phyloP scores from a whole-genome alignment of 2,797 vertebrate species.

The Pempheris klunzingeri region DNA sequence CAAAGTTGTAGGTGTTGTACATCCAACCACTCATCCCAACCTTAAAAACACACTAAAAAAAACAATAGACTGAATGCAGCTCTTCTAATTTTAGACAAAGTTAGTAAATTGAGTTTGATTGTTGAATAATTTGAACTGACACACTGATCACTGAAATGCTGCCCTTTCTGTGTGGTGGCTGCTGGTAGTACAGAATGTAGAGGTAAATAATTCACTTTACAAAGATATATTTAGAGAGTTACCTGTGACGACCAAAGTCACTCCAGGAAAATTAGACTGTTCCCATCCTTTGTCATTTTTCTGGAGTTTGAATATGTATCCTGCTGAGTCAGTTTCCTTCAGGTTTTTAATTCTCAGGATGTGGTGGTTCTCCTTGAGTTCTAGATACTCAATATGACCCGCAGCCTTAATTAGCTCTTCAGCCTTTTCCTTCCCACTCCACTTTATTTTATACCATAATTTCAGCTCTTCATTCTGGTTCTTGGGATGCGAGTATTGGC shows the following conservation, averaged over 20 bases:
- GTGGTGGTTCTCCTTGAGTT: not conserved
- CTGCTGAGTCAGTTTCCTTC: not conserved
- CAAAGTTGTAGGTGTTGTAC: not conserved
- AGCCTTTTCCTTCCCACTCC: not conserved
- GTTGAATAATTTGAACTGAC: not conserved
- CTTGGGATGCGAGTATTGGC: rapidly evolving
- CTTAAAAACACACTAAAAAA: not conserved
- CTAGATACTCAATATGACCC: not conserved
- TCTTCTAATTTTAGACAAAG: not conserved
- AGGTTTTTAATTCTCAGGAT: not conserved
- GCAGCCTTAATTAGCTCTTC: too few relatives aligned
- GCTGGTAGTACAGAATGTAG: not conserved
- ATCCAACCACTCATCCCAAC: not conserved
- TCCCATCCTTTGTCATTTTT: rapidly evolving
- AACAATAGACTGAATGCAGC: not conserved
- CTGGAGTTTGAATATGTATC: not conserved
- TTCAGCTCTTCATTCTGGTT: rapidly evolving
- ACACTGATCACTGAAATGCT: not conserved
- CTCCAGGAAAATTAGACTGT: not conserved
- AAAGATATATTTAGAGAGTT: not conserved
- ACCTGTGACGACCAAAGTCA: slow-evolving; percentile 16
- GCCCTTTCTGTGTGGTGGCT: not conserved
- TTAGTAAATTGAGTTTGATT: not conserved
- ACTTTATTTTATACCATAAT: not conserved
- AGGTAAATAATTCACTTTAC: not conserved